Percentiles rank a stretch among this genome's conserved stretches.
phyloP scores from a whole-genome alignment of 1,140 invertebrate species.

The Drosophila lacertosa region DNA sequence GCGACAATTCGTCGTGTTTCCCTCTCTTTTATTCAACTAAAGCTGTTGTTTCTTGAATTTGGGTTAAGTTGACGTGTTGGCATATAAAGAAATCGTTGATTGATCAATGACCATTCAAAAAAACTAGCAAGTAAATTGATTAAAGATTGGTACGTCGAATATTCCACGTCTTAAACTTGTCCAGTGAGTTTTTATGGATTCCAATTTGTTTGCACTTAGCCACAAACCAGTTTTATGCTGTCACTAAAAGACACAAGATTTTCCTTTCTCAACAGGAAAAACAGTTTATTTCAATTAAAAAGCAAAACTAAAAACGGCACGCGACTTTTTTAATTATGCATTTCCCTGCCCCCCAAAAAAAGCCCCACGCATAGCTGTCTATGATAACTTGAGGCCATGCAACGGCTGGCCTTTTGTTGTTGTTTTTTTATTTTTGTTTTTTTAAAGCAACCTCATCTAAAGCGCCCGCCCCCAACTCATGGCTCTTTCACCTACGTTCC shows the following conservation, averaged over 20 bases:
- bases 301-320: slow-evolving; percentile 1
- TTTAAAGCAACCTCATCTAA: slow-evolving; percentile 7
- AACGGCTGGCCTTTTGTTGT: slow-evolving; percentile 5
- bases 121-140: slow-evolving; percentile 16
- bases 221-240: slow-evolving; percentile 21
- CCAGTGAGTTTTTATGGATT: slow-evolving; percentile 10
- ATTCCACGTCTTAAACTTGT: slow-evolving; percentile 17
- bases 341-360: slow-evolving; percentile 23
- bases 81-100: slow-evolving; percentile 18
- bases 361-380: not conserved
- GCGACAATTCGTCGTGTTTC: not conserved
- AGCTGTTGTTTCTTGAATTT: slow-evolving; percentile 12
- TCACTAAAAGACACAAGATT: not conserved
- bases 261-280: slow-evolving; percentile 8
- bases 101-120: slow-evolving; percentile 26
- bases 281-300: slow-evolving; percentile 33
- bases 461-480: slow-evolving; percentile 26
- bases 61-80: slow-evolving; percentile 14
- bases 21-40: not conserved
- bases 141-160: slow-evolving; percentile 4
- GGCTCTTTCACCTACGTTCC: slow-evolving; percentile 53
- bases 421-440: not conserved
- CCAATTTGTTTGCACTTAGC: slow-evolving; percentile 6
- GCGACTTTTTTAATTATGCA: slow-evolving; percentile 53
- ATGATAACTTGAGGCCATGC: slow-evolving; percentile 41